Evolutionary conservation across 2,113 vertebrate genomes (phyloP).

Genomic region (Dromaius novaehollandiae): DNA sequence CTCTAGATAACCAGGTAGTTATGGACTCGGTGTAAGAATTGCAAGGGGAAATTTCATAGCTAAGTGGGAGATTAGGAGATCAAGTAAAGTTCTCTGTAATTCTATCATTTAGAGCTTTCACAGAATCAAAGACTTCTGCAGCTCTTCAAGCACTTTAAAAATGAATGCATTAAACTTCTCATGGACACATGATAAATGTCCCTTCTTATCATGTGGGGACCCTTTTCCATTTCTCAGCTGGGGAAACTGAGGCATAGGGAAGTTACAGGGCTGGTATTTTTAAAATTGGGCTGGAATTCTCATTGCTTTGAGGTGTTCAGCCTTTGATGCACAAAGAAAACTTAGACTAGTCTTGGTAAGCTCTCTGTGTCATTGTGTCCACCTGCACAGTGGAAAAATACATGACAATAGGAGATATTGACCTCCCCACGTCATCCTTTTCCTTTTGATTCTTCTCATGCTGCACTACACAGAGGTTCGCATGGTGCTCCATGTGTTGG

Average conservation of each 20-base stretch:
- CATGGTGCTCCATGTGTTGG: background rate
- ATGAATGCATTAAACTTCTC: background rate
- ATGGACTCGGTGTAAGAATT: background rate
- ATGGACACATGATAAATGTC: background rate
- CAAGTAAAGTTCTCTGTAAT: slow-evolving; percentile 14
- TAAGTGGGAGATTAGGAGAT: slow-evolving; percentile 6
- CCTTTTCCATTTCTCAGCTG: background rate
- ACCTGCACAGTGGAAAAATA: background rate
- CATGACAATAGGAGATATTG: background rate
- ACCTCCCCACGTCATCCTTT: background rate
- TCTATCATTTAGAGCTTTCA: background rate
- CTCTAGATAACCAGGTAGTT: slow-evolving; percentile 14
- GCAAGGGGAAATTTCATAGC: background rate
- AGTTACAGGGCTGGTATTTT: background rate
- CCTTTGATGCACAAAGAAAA: background rate
- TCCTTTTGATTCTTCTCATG: background rate
- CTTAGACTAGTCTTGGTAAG: background rate
- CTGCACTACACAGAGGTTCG: background rate
- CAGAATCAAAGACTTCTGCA: background rate
- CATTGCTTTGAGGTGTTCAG: background rate
- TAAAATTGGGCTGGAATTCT: background rate
- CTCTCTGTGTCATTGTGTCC: background rate
- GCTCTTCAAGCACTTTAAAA: background rate
- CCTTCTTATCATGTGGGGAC: background rate
- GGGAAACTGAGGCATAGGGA: background rate